Percentiles rank a stretch among this genome's conserved stretches.
These are phyloP conservation scores for Platyrinchus mystaceus DNA, from an alignment of 2,797 vertebrate species.

Conservation along the genomic window DNA sequence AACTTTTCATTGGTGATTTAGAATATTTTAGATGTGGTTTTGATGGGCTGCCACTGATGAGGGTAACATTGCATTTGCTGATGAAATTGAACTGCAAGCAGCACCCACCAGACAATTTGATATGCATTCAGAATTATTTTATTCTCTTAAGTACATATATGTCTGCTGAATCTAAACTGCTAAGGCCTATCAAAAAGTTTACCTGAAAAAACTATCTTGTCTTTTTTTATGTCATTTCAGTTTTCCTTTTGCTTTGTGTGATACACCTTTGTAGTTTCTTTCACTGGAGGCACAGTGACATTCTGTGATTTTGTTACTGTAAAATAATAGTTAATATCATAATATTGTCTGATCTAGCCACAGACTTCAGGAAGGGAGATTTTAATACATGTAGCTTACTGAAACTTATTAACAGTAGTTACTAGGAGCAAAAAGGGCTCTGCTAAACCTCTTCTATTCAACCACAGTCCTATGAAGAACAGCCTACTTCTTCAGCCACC, in stretches of 20 bases:
- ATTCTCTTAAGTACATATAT: background rate
- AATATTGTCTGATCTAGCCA: background rate
- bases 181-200: conserved; percentile 44
- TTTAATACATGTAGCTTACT: background rate
- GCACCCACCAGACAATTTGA: background rate
- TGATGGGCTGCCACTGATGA: conserved; percentile 1
- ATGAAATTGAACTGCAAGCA: conserved; percentile 25
- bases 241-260: conserved; percentile 28
- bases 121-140: conserved; percentile 38
- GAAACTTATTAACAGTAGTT: background rate
- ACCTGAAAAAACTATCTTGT: conserved; percentile 40
- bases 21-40: background rate
- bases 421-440: background rate
- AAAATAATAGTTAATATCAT: background rate
- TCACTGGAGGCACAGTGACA: background rate
- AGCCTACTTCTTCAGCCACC: background rate
- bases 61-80: background rate
- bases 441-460: conserved; percentile 2
- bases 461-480: background rate
- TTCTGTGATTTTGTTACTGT: conserved; percentile 30
- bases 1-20: background rate
- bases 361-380: background rate
- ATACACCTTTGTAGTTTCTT: background rate
- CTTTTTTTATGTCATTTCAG: conserved; percentile 17
- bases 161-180: conserved; percentile 19